Base-by-base conservation (phyloP, 2,113 vertebrate genomes). In the Hippolais icterina region DNA sequence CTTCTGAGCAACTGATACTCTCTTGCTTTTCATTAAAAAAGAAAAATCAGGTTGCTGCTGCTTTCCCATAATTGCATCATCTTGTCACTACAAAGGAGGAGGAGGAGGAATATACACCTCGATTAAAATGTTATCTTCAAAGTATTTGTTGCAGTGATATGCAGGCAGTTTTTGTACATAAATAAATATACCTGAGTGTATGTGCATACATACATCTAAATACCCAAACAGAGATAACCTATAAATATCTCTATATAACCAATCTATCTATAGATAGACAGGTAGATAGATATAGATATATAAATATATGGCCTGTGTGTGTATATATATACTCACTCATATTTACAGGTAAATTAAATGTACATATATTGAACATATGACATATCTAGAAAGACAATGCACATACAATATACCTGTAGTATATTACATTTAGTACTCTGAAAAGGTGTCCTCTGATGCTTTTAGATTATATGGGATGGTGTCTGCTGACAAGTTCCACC, bases 71-170 rank as follows among this genome's bases (percentile, higher is more conserved):
- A 87, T 79, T 92, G 16, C 46, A 83, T 74, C 68, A 59, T 70
- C 52, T 75, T 94, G 80, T 91, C 86, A 84, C 60, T 92, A 86
- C 63, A 92, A 94, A 92, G 76, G 64, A 90, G 63, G 50, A 90
- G 63, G 50, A 88, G 63, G 50, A 88, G 54, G 50, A 95, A 85
- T 39, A 86, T 8, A 77, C 25, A 93, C 50, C 59, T 86, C 66
- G 49, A 28, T 33, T 65, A 90, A 85, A 70, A 57, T 27, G 10
- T 57, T 90, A 53, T 22, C 66, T 88, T 92, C 85, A 92, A 90
- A 95, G 53, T 65, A 42, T 64, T 66, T 94, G 57, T 52, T 83
- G 53, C 12, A 64, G 60, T 39, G 69, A 78, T 78, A 75, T 3
- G 33, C 31, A 69, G 44, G 3, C 56, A 79, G 70, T 3, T 94